phyloP scores from a whole-genome alignment of 2,888 invertebrate species.

The Pinctada fucata region DNA sequence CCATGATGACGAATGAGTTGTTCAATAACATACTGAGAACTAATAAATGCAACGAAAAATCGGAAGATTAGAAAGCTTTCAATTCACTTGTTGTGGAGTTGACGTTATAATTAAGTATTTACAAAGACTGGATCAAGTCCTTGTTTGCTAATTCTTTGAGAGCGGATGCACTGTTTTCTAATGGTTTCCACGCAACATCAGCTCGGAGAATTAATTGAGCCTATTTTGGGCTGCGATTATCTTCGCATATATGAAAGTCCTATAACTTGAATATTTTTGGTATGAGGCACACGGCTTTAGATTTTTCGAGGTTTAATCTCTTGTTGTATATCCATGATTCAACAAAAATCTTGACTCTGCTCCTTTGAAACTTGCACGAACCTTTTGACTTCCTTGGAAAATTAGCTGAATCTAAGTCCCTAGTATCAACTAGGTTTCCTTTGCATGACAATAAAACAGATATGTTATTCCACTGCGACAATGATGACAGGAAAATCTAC shows the following conservation, averaged over 20 bases:
- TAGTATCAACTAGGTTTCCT: neutral
- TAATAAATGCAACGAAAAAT: neutral
- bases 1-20: too few species aligned
- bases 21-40: neutral
- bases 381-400: neutral
- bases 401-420: too few species aligned
- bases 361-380: neutral
- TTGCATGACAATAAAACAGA: neutral
- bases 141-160: too few species aligned
- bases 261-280: too few species aligned
- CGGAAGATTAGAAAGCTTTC: neutral
- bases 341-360: neutral
- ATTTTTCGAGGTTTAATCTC: too few species aligned
- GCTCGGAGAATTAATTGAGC: neutral
- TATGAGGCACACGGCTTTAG: too few species aligned
- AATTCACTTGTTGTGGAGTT: neutral
- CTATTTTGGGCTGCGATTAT: neutral
- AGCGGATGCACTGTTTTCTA: neutral
- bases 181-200: neutral
- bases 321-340: neutral
- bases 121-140: neutral
- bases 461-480: neutral
- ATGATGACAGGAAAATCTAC: neutral
- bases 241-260: neutral
- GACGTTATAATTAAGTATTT: neutral